These are phyloP conservation scores for Forbesichthys papilliferus DNA, from an alignment of 2,113 vertebrate species.

Conservation along the genomic window DNA sequence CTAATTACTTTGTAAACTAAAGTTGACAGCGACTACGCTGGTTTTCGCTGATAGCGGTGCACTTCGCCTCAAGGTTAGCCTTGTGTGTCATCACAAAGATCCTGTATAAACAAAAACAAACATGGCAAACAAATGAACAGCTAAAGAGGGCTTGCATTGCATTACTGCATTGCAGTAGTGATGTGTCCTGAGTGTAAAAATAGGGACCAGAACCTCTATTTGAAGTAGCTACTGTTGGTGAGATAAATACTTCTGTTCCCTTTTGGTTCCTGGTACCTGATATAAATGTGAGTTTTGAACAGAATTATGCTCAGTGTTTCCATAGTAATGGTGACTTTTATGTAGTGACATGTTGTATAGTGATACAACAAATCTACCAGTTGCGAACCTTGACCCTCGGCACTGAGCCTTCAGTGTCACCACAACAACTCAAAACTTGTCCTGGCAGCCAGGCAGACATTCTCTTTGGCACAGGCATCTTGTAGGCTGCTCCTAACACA, in stretches of 20 bases:
- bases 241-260: background rate
- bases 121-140: slow-evolving; percentile 19
- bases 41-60: slow-evolving; percentile 37
- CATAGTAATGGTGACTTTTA: too few relatives aligned
- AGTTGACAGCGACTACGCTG: slow-evolving; percentile 31
- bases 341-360: too few relatives aligned
- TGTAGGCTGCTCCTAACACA: too few relatives aligned
- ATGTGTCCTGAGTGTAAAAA: slow-evolving; percentile 8
- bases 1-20: slow-evolving; percentile 53
- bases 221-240: background rate
- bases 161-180: slow-evolving; percentile 19
- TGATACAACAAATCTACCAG: too few relatives aligned
- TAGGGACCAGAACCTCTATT: slow-evolving; percentile 6
- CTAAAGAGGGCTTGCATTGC: slow-evolving; percentile 25
- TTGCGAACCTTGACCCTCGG: too few relatives aligned
- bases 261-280: background rate
- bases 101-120: slow-evolving; percentile 14
- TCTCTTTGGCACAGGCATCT: too few relatives aligned
- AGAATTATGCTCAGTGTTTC: too few relatives aligned
- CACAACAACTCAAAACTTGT: too few relatives aligned
- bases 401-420: too few relatives aligned
- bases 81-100: slow-evolving; percentile 24
- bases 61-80: slow-evolving; percentile 33
- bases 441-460: too few relatives aligned
- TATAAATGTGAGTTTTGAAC: too few relatives aligned